These are phyloP conservation scores for Polia nebulosa DNA, from an alignment of 2,888 invertebrate genomes.

Conservation along the genomic window DNA sequence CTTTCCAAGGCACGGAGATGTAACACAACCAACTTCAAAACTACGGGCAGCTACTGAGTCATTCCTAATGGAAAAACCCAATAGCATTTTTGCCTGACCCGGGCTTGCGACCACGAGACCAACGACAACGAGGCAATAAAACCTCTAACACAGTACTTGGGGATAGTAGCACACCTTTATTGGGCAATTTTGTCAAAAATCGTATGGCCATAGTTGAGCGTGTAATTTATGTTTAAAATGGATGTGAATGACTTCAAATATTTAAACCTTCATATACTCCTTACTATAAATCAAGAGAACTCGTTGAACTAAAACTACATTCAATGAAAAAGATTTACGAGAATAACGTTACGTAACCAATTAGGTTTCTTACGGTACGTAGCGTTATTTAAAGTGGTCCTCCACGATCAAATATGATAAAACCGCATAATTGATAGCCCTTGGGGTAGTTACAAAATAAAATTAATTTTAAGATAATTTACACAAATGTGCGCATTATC, in stretches of 20 bases:
- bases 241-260: not conserved
- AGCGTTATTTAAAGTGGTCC: not conserved
- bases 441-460: constrained; percentile 5
- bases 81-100: too few relatives aligned
- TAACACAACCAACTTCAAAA: too few relatives aligned
- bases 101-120: too few relatives aligned
- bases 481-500: not conserved
- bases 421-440: not conserved
- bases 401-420: not conserved
- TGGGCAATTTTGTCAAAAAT: not conserved
- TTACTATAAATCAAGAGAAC: not conserved
- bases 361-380: not conserved
- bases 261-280: not conserved
- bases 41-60: too few relatives aligned
- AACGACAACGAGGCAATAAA: too few relatives aligned
- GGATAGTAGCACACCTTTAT: not conserved
- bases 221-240: not conserved
- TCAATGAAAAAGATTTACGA: not conserved
- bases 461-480: constrained; percentile 1
- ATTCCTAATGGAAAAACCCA: too few relatives aligned
- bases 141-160: not conserved
- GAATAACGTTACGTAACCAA: not conserved
- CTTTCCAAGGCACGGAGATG: too few relatives aligned
- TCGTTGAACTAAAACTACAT: not conserved
- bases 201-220: not conserved